Evolutionary conservation across 1,140 invertebrate genomes (phyloP), one percentile per base, ranked within the genome.

Genomic region (Solen grandis): DNA sequence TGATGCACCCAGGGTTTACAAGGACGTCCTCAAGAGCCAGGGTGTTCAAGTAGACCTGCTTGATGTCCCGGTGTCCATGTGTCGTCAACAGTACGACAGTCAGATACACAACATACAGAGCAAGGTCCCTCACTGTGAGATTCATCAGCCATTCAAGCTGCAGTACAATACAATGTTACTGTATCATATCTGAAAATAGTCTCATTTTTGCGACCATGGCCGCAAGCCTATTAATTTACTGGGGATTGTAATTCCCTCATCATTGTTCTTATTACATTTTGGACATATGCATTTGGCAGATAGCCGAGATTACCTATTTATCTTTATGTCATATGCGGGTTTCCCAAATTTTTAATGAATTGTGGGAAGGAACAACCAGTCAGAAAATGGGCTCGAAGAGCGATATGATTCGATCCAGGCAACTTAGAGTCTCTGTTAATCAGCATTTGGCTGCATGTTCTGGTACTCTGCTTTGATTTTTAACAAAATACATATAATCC

Each of bases 41-140:
- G 1, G 72, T 78, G 25, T 65, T 69, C 8, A 13, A 33, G 29
- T 83, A 86, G 1, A 76, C 75, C 27, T 62, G 50, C 0, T 46
- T 36, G 8, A 87, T 60, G 63, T 84, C 55, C 8, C 80, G 50
- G 65, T 87, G 81, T 14, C 84, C 86, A 75, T 86, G 79, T 0
- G 82, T 75, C 22, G 83, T 73, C 13, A 86, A 50, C 19, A 86
- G 22, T 3, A 84, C 59, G 13, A 86, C 57, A 1, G 52, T 41
- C 25, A 88, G 36, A 63, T 85, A 86, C 14, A 80, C 13, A 5
- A 85, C 35, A 52, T 87, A 87, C 38, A 86, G 38, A 8, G 59
- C 22, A n/a, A 87, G 76, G 27, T 87, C 83, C 31, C 73, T 74
- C 33, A 87, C 27, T 0, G 74, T 81, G 16, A 62, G 60, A 13